Conservation (phyloP, 2,797 vertebrate species). For the Argya squamiceps region DNA sequence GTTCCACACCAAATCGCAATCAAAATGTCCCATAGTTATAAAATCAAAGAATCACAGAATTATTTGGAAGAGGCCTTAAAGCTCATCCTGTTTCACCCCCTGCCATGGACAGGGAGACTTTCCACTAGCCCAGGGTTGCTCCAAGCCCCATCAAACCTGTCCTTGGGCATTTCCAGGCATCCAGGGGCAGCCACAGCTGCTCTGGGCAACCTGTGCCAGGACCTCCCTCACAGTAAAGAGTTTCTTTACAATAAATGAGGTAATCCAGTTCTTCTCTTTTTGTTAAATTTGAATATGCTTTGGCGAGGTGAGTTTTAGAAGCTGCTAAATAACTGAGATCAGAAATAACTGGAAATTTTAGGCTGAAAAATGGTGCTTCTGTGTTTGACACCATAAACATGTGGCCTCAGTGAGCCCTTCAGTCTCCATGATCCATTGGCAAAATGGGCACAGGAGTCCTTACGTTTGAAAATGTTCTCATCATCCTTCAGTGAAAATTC, state of each 20-base stretch:
- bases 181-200: neutral
- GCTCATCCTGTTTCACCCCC: fast-evolving
- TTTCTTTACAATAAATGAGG: neutral
- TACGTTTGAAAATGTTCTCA: neutral
- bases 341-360: neutral
- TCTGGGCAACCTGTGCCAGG: neutral
- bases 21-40: neutral
- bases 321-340: neutral
- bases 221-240: neutral
- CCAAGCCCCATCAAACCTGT: fast-evolving
- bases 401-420: neutral
- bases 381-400: fast-evolving
- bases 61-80: neutral
- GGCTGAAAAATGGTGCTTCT: neutral
- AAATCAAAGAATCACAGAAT: neutral
- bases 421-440: neutral
- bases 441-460: neutral
- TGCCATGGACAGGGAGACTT: neutral
- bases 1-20: neutral
- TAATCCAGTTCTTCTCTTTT: neutral
- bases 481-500: neutral
- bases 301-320: neutral
- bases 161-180: neutral
- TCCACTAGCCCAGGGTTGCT: fast-evolving
- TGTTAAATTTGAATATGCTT: neutral